These are phyloP conservation scores for Sebastes taczanowskii DNA, from an alignment of 2,797 vertebrate species.

Conservation along the genomic window DNA sequence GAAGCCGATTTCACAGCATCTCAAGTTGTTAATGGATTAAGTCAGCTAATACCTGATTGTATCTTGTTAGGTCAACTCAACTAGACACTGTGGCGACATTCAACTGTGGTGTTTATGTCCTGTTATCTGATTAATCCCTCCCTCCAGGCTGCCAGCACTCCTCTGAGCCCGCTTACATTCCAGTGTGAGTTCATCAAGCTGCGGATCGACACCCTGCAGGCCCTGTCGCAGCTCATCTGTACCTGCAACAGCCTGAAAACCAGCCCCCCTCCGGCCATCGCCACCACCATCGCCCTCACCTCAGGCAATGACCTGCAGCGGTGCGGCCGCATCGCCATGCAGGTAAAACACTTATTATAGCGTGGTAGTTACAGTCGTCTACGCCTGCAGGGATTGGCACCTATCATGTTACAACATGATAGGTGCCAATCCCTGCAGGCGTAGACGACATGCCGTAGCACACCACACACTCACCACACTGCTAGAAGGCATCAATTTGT, in stretches of 20 bases:
- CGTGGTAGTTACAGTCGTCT: background rate
- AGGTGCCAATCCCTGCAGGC: too few relatives aligned
- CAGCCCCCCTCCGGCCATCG: slow-evolving; percentile 97
- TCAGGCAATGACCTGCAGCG: slow-evolving; percentile 95
- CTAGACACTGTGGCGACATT: background rate
- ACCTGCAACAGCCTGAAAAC: slow-evolving; percentile 99
- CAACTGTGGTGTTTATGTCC: background rate
- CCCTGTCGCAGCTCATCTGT: slow-evolving; percentile 96
- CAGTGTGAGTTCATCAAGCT: slow-evolving; percentile 99
- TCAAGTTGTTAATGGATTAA: slow-evolving; percentile 16
- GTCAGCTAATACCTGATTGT: background rate
- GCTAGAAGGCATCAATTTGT: too few relatives aligned
- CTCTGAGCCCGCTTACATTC: slow-evolving; percentile 94
- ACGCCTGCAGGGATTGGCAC: background rate
- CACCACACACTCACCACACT: too few relatives aligned
- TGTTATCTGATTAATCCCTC: slow-evolving; percentile 41
- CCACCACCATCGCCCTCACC: slow-evolving; percentile 92
- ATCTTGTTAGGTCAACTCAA: slow-evolving; percentile 15
- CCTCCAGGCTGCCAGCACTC: slow-evolving; percentile 94
- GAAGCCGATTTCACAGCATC: slow-evolving; percentile 1
- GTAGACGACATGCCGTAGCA: too few relatives aligned
- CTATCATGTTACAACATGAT: too few relatives aligned
- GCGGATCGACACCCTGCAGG: slow-evolving; percentile 95
- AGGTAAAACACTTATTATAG: slow-evolving; percentile 75
- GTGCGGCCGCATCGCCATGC: slow-evolving; percentile 95